These are phyloP conservation scores for Yasuhikotakia modesta DNA, from an alignment of 2,797 vertebrate species.

Conservation along the genomic window DNA sequence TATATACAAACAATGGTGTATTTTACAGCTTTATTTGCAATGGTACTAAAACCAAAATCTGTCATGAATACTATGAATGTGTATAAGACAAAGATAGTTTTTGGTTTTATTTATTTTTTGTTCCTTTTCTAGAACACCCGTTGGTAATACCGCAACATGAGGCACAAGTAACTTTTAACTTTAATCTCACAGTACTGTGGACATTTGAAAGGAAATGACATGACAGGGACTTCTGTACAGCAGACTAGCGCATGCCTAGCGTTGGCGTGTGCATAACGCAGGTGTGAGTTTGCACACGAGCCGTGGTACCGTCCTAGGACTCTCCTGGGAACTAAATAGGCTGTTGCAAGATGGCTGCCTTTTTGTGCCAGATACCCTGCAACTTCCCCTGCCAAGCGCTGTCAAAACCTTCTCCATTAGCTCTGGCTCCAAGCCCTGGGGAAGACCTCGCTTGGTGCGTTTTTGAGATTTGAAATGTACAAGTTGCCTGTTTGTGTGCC, in stretches of 20 bases:
- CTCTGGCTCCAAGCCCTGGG: constrained; percentile 54
- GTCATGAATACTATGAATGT: constrained; percentile 74
- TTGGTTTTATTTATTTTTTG: constrained; percentile 58
- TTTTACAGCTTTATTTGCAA: constrained; percentile 62
- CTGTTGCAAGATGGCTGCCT: constrained; percentile 69
- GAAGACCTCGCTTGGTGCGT: constrained; percentile 52
- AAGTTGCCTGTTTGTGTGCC: constrained; percentile 80
- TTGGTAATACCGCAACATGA: constrained; percentile 61
- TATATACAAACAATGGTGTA: not conserved
- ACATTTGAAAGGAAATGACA: constrained; percentile 52
- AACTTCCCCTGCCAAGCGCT: constrained; percentile 58
- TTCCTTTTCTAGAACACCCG: constrained; percentile 50
- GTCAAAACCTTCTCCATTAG: constrained; percentile 62
- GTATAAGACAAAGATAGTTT: constrained; percentile 63
- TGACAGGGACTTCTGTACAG: constrained; percentile 44
- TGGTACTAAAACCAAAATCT: constrained; percentile 73
- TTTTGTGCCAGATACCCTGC: constrained; percentile 59
- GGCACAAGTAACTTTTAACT: constrained; percentile 68
- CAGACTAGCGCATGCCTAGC: too few relatives aligned
- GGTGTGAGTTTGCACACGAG: constrained; percentile 33
- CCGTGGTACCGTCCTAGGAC: constrained; percentile 64
- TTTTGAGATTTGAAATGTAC: constrained; percentile 62
- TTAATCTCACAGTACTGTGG: constrained; percentile 61
- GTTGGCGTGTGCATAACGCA: not conserved
- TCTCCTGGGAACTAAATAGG: constrained; percentile 43